Base-by-base conservation (phyloP, 1,140 invertebrate species). In the Ceratitis capitata region DNA sequence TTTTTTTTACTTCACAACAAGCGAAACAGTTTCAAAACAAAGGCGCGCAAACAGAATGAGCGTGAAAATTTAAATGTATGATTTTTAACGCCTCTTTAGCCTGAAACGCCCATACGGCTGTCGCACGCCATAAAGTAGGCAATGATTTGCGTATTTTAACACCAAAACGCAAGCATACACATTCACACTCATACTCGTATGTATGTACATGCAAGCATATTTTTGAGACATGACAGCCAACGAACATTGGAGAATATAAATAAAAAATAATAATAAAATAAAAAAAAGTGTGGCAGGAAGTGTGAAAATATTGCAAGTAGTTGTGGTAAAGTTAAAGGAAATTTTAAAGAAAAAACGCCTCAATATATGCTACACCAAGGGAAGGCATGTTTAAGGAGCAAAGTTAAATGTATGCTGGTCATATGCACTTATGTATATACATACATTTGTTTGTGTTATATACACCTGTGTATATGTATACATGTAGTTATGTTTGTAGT, bases 81-180 rank as follows among this genome's bases (percentile, higher is more conserved):
- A 78, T 78, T 78, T 69, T 78, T 45, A 47, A 78, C 69, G 69
- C 69, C 69, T 78, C 39, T 78, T 78, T 78, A 45, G 69, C 69
- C 45, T 78, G 42, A 35, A 78, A 45, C 39, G 69, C n/a, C 69
- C 45, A 9, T n/a, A 78, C 39, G 39, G 19, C 32, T 2, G 39
- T n/a, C 16, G 47, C 47, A 83, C 47, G 82, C 82, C 82, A 56
- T 42, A 83, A 83, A 53, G 82, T 56, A 83, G 82, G 82, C 82
- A 83, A 83, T 83, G 82, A 83, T 56, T 83, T 83, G 47, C 51
- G 47, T 39, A 53, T 53, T 78, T n/a, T 19, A 53, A 19, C 61
- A 69, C 5, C 23, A 9, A 7, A 0, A 2, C 9, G n/a, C 51
- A 61, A n/a, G 29, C 26, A 29, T n/a, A 42, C 69, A 47, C 69